Evolutionary conservation across 2,113 vertebrate species (phyloP).

Genomic region (Cercocebus atys): DNA sequence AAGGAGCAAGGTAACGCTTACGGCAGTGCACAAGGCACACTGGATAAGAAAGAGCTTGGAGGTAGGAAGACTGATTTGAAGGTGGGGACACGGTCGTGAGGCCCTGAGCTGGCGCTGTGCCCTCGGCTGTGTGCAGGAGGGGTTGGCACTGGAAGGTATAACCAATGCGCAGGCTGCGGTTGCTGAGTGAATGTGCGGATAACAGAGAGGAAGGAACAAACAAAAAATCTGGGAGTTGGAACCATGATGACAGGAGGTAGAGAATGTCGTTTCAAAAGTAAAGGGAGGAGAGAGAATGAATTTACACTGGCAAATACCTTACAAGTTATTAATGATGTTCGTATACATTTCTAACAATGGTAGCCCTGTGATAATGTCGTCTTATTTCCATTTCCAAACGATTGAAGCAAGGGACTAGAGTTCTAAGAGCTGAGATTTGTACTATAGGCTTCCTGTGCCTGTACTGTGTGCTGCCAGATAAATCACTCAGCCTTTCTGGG

Average conservation of each 20-base stretch:
- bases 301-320: neutral
- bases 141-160: neutral
- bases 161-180: too few species aligned
- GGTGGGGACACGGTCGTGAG: neutral
- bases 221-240: neutral
- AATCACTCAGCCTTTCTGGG: neutral
- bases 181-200: neutral
- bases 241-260: neutral
- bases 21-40: fast-evolving
- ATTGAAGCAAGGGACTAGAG: neutral
- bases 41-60: too few species aligned
- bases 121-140: fast-evolving
- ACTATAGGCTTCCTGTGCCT: neutral
- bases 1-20: neutral
- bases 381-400: neutral
- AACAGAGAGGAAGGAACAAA: neutral
- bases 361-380: neutral
- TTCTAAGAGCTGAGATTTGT: neutral
- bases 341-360: neutral
- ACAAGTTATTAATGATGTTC: neutral
- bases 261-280: neutral
- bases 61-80: neutral
- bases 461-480: neutral
- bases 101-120: neutral
- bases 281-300: neutral